Base-by-base conservation (phyloP, 2,797 vertebrate species). In the Cryptoprocta ferox region DNA sequence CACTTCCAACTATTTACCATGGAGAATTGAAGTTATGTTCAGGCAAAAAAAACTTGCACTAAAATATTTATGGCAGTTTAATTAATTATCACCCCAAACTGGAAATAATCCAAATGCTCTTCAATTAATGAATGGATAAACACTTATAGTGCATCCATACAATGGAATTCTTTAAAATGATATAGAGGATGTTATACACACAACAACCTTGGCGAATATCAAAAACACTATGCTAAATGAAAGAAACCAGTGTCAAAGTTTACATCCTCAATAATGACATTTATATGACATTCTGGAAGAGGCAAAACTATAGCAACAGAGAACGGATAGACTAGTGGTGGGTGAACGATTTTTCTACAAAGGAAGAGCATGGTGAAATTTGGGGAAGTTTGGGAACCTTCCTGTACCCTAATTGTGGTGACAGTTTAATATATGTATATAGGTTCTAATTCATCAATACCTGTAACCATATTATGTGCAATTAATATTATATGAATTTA, bases 341-440 rank as follows among this genome's bases (percentile, higher is more conserved):
- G 14, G 35, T 65, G 37, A 45, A 4, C 24, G 37, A 56, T 39
- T 92, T 81, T 73, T 14, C 18, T 75, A 45, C n/a, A 65, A 85
- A 70, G 11, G 10, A 37, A 48, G 3, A 10, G 5, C 14, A 56
- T 35, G 18, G n/a, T 21, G 28, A 85, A 26, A 59, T 37, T 37
- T 45, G 3, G 14, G 19, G 42, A 11, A n/a, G 26, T 9, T 37
- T 16, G 6, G 11, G 0, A 48, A 45, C 26, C 56, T 0, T 18
- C 13, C 16, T n/a, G 11, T 16, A 68, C 48, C 8, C 3, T 59
- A 28, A 90, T 6, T 50, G 37, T 68, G 19, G 2, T 48, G 30
- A 76, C 48, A 21, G 0, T 56, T 81, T 56, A 81, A 75, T 6
- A 56, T 26, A 28, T 37, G 7, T 53, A 50, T 18, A 5, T 19